A percentile compares a stretch with the other conserved stretches of the same genome.
phyloP scores from a whole-genome alignment of 2,888 invertebrate species.

The Calameuta pallipes region DNA sequence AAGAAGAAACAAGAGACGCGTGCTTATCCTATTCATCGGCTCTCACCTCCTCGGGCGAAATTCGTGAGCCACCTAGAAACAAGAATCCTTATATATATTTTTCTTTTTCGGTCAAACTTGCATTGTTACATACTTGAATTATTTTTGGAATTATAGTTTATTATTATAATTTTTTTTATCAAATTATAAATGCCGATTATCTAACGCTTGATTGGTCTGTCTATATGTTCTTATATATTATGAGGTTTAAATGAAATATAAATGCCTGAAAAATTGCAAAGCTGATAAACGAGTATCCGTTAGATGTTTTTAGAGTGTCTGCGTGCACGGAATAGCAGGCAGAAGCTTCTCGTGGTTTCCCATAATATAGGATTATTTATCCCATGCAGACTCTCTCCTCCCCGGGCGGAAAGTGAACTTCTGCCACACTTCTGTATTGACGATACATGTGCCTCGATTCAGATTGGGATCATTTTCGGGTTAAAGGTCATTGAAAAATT shows the following conservation, averaged over 20 bases:
- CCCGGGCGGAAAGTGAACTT: conserved; percentile 63
- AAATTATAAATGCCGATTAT: neutral
- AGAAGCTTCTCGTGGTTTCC: conserved; percentile 51
- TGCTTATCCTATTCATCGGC: conserved; percentile 19
- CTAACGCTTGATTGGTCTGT: too few species aligned
- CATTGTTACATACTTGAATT: neutral
- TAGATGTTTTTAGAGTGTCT: neutral
- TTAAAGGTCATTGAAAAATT: conserved; percentile 55
- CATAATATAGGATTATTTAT: conserved; percentile 37
- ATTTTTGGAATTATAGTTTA: neutral
- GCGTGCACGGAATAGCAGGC: conserved; percentile 47
- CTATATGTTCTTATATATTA: neutral
- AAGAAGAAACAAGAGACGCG: conserved; percentile 33
- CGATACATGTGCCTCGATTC: neutral
- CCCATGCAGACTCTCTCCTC: conserved; percentile 59
- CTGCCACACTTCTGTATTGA: neutral
- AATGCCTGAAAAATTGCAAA: neutral
- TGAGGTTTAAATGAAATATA: neutral
- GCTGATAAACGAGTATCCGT: neutral
- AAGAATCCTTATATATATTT: neutral
- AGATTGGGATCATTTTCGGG: conserved; percentile 48
- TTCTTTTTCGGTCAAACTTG: neutral
- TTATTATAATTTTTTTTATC: neutral
- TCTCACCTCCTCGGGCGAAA: conserved; percentile 62
- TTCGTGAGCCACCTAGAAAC: conserved; percentile 45